Evolutionary conservation across 2,113 vertebrate species (phyloP).

Genomic region (Etheostoma cragini): DNA sequence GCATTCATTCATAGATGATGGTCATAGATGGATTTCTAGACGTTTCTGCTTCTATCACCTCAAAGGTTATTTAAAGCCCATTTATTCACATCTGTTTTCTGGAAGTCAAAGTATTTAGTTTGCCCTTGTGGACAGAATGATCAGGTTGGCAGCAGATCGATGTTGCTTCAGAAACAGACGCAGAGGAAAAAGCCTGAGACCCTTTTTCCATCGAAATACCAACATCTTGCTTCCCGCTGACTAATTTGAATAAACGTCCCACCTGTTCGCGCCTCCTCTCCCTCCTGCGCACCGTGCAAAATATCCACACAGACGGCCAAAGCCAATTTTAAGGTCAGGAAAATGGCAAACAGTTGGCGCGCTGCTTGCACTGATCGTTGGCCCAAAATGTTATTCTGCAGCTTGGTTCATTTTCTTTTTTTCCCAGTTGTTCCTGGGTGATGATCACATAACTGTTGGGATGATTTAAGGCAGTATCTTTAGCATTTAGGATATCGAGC

Average conservation of each 20-base stretch:
- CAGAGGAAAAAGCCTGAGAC: neutral
- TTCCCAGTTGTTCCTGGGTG: neutral
- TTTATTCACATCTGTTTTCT: neutral
- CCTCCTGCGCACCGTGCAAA: neutral
- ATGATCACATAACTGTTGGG: constrained; percentile 7
- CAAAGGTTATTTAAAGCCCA: neutral
- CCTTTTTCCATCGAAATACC: neutral
- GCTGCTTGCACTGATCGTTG: neutral
- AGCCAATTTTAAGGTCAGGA: neutral
- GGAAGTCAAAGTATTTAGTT: neutral
- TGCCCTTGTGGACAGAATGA: neutral
- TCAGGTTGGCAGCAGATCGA: neutral
- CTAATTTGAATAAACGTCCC: neutral
- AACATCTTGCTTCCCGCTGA: neutral
- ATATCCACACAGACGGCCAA: neutral
- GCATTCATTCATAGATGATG: neutral
- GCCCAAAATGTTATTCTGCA: neutral
- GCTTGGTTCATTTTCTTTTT: neutral
- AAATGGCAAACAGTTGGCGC: neutral
- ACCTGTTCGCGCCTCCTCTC: neutral
- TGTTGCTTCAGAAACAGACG: neutral
- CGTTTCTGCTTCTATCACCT: neutral
- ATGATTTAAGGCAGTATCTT: constrained; percentile 19
- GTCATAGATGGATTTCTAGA: neutral
- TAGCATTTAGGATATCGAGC: neutral